Base-by-base conservation (phyloP, 2,797 vertebrate species). In the Cryptoblepharus egeriae region DNA sequence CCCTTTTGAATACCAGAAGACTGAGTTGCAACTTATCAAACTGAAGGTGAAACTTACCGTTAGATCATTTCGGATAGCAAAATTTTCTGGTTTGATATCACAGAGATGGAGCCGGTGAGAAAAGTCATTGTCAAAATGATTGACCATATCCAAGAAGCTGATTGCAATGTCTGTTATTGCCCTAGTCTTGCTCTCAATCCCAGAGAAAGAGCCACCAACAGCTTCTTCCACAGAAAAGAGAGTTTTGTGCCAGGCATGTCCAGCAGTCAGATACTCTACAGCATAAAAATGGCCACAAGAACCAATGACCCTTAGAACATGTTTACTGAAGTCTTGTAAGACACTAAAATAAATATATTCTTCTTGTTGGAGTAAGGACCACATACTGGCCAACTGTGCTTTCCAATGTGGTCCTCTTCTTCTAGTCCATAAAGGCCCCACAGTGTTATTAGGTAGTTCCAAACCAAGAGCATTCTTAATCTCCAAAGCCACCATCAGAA, bases 241-340 rank as follows among this genome's bases (percentile, higher is more conserved):
- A 76, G 97, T 97, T 91, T 96, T 95, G 93, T 98, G 97, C 96
- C 95, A 98, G 67, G 98, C 95, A 11, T 97, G 97, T 74, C 98
- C 98, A 0, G 98, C 97, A 0, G 96, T 97, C 91, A 99, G 95
- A 90, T 96, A 97, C 94, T 99, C 98, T 88, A 99, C 98, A 0
- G 98, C 97, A 3, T 99, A 99, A 88, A 99, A 99, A 78, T 99
- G 98, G 68, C 98, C 98, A 6, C 98, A 99, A 90, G 98, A 98
- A 75, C 98, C 98, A 91, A 99, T 86, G 64, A 99, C 97, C 26
- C 96, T 96, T 77, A 96, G 96, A 75, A 98, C 95, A 0, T 99
- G 98, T 77, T 91, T 95, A 89, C 98, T 98, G 82, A 98, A 95
- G 93, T 97, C 98, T 92, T 97, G 98, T 80, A 99, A 95, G 79